Conservation (phyloP, 2,888 invertebrate genomes). For the Nomada flava region DNA sequence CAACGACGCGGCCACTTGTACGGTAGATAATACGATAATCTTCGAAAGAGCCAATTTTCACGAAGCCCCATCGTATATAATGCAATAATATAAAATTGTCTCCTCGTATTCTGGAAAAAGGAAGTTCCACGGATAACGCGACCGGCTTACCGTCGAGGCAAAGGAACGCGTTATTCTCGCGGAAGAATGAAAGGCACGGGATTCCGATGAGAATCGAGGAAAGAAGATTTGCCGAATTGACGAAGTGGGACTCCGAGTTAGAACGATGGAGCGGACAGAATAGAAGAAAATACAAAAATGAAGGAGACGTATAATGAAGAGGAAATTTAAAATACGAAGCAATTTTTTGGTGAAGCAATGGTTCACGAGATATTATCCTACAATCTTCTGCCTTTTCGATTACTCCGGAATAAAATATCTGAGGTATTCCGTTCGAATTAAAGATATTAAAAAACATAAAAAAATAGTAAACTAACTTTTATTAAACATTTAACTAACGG, state of each 20-base stretch:
- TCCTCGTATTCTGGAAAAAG: conserved; percentile 55
- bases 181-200: conserved; percentile 61
- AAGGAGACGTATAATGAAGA: not conserved
- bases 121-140: conserved; percentile 62
- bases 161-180: conserved; percentile 62
- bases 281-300: conserved; percentile 4
- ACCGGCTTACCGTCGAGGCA: conserved; percentile 58
- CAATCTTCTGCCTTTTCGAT: not conserved
- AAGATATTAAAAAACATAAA: no score
- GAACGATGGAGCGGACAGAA: conserved; percentile 7
- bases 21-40: conserved; percentile 65
- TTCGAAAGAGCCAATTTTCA: conserved; percentile 65
- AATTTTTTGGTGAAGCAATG: not conserved
- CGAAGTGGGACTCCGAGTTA: conserved; percentile 8
- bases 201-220: conserved; percentile 64
- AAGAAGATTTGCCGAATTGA: conserved; percentile 68
- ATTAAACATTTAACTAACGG: no score
- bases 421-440: no score
- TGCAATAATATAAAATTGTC: conserved; percentile 71
- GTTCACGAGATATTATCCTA: no score
- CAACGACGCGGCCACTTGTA: conserved; percentile 38
- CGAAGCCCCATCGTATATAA: conserved; percentile 54
- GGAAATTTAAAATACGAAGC: conserved; percentile 16
- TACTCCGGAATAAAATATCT: not conserved
- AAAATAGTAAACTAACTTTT: no score